Evolutionary conservation across 1,140 invertebrate species (phyloP).

Genomic region (Limonius californicus): DNA sequence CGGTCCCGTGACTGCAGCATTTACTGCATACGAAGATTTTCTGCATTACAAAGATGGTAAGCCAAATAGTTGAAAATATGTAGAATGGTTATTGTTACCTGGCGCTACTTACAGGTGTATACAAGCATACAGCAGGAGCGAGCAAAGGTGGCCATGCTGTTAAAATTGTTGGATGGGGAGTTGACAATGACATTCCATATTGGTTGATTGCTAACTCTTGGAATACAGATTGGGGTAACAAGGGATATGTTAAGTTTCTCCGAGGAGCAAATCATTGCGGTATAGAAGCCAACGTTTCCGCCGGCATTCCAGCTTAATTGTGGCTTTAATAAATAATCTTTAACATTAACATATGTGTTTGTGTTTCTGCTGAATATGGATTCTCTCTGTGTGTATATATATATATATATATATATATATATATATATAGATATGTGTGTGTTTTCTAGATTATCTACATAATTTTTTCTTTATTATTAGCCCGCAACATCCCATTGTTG

Average conservation of each 20-base stretch:
- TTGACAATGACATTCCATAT: conserved; percentile 74
- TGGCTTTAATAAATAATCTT: too few species aligned
- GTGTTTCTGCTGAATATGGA: too few species aligned
- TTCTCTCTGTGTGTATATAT: too few species aligned
- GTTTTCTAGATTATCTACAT: too few species aligned
- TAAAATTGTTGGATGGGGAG: conserved; percentile 85
- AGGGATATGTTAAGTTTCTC: conserved; percentile 85
- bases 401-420: too few species aligned
- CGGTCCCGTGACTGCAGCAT: conserved; percentile 88
- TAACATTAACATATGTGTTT: too few species aligned
- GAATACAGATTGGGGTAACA: conserved; percentile 86
- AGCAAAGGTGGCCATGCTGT: conserved; percentile 86
- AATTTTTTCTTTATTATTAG: too few species aligned
- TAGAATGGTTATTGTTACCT: too few species aligned
- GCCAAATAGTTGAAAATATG: background rate
- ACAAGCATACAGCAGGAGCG: conserved; percentile 72
- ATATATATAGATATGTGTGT: too few species aligned
- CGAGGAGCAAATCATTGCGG: conserved; percentile 83
- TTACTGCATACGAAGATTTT: conserved; percentile 87
- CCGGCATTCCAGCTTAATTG: conserved; percentile 81
- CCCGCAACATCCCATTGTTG: too few species aligned
- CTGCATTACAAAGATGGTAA: conserved; percentile 76
- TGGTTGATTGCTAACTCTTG: conserved; percentile 86
- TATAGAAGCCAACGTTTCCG: conserved; percentile 75
- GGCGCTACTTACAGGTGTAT: conserved; percentile 61